Percentiles rank a stretch among this genome's conserved stretches.
Conservation (phyloP, 2,113 vertebrate genomes). For the Eptatretus burgeri region DNA sequence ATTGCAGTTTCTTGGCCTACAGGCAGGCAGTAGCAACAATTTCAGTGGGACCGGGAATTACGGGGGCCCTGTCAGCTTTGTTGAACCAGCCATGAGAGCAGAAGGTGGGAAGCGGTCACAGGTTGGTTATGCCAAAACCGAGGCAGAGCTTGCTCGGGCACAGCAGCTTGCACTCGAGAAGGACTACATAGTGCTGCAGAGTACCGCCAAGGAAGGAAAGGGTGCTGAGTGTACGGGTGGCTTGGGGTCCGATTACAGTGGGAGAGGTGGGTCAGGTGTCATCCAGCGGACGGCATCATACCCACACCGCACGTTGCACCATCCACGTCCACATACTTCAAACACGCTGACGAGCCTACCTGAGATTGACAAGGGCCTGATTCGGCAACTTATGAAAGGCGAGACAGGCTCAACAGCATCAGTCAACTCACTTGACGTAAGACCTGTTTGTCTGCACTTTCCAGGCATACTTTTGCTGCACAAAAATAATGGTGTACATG, state of each 20-base stretch:
- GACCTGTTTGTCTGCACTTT: background rate
- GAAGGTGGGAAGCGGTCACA: too few relatives aligned
- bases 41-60: too few relatives aligned
- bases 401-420: constrained; percentile 3
- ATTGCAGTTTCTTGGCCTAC: too few relatives aligned
- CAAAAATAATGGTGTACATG: too few relatives aligned
- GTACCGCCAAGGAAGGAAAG: constrained; percentile 10
- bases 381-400: constrained; percentile 2
- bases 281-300: background rate
- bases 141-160: constrained; percentile 37
- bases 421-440: constrained; percentile 1
- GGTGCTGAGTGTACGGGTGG: background rate
- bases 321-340: background rate
- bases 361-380: constrained; percentile 5
- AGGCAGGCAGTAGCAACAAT: too few relatives aligned
- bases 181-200: constrained; percentile 92
- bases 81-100: too few relatives aligned
- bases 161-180: constrained; percentile 80
- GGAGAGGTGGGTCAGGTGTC: background rate
- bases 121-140: too few relatives aligned
- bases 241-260: background rate
- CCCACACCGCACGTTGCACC: background rate
- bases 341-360: constrained; percentile 4
- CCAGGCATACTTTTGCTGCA: too few relatives aligned
- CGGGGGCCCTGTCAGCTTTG: too few relatives aligned